Base-by-base conservation (phyloP, 2,888 invertebrate species). In the Clivina fossor region DNA sequence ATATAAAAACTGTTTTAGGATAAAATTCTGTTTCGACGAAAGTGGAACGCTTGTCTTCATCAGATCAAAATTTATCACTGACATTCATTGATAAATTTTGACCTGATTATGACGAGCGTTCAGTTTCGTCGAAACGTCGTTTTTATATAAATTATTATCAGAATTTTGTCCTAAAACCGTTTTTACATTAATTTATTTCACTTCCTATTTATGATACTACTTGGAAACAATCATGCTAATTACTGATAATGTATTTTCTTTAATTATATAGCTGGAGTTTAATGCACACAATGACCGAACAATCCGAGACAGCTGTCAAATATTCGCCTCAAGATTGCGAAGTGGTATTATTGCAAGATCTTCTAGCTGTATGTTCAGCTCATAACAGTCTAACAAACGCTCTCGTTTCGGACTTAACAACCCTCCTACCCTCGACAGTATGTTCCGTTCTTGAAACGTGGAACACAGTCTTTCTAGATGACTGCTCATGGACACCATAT, bases 401-500 rank as follows among this genome's bases (percentile, higher is more conserved):
- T 9, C 70, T 78, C 64, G 71, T 76, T 1, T 69, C 77, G 11
- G 82, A 80, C 55, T 72, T 84, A 40, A 76, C 78, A 56, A 72
- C 76, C 4, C 71, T 79, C 24, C 69, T 84, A 56, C 85, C 84
- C 1, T 72, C 68, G 60, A 78, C 67, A 15, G 76, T 85, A 1
- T 74, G 78, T 33, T 76, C 78, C 20, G 78, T 80, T 2, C 70
- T 85, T 20, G 83, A 84, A 60, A 80, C 82, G 60, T 85, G 85
- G 84, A 82, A 80, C 65, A 72, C 73, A 3, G 77, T 76, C 30
- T 73, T 71, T 28, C 73, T 80, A 24, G 76, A 79, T 53, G 82
- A 82, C 58, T 80, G 81, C 48, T 79, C 80, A 28, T 82, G 81
- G 81, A 80, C 81, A 24, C 82, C 84, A 15, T 88, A 84, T 73